Base-by-base conservation (phyloP, 2,888 invertebrate genomes). In the Gortyna flavago region DNA sequence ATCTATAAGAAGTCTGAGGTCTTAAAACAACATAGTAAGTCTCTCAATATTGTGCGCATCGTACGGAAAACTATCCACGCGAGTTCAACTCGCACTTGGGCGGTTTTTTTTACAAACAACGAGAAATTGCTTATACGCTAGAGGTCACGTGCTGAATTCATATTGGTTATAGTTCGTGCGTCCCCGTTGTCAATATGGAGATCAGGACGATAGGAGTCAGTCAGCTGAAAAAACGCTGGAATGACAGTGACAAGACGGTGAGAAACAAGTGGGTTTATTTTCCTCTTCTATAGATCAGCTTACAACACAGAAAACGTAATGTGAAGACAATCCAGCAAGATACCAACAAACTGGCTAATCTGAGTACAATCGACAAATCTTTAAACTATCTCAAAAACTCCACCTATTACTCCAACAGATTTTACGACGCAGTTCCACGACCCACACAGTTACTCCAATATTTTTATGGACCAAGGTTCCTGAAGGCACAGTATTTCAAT, bases 401-500 rank as follows among this genome's bases (percentile, higher is more conserved):
- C 13, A 35, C 67, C 64, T 71, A 80, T 77, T 70, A 61, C 82
- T 85, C 48, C 68, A 80, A 75, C 61, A 79, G 68, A 81, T 75
- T 87, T 81, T 79, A 85, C 78, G 78, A 77, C 66, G 38, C 62
- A 72, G 62, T 35, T 35, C 51, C 57, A 73, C 85, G 85, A 65
- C 62, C 80, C 62, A 16, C 57, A 29, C 72, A 76, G 62, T 79
- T 54, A 32, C 83, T 76, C 87, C 90, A 90, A 95, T 94, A 94
- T 94, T 94, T 94, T 93, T 93, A 93, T 86, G 92, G 91, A 82
- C 85, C 75, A 88, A 92, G 91, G 92, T 93, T 92, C 91, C 90
- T 90, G 91, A 92, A 90, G 89, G 91, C 88, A 86, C 94, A 88
- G 94, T 95, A 95, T 94, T 95, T 95, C 95, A 94, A 93, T 94